Conservation (phyloP, 2,113 vertebrate genomes). For the Pollachius pollachius region DNA sequence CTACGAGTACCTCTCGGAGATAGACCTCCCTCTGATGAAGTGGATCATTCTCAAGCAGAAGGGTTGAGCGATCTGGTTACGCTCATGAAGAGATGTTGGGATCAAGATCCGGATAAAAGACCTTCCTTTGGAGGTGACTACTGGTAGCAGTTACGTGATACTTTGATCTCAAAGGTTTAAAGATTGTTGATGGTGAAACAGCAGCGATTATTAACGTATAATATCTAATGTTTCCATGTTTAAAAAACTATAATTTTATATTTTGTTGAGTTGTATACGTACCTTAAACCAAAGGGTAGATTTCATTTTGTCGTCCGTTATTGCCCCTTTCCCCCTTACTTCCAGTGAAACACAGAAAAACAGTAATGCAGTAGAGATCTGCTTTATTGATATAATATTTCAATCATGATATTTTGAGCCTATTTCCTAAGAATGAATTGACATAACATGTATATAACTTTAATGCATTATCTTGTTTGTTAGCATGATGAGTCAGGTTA, state of each 20-base stretch:
- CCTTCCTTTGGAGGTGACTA: constrained; percentile 21
- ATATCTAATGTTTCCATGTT: too few relatives aligned
- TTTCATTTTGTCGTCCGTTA: background rate
- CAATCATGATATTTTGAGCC: too few relatives aligned
- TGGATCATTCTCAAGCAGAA: background rate
- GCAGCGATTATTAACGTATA: too few relatives aligned
- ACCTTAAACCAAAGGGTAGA: background rate
- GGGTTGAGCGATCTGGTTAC: constrained; percentile 36
- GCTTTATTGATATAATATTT: too few relatives aligned
- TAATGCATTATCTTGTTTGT: too few relatives aligned
- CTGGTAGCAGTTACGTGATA: background rate
- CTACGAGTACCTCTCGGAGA: background rate
- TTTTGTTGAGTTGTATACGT: background rate
- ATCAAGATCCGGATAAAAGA: background rate
- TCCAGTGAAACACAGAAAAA: background rate
- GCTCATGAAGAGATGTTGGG: constrained; percentile 55
- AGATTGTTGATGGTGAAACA: too few relatives aligned
- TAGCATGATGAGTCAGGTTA: too few relatives aligned
- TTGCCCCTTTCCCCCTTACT: background rate
- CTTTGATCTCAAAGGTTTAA: too few relatives aligned
- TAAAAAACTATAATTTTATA: background rate
- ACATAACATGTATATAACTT: too few relatives aligned
- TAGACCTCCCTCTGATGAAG: background rate
- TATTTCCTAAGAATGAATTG: too few relatives aligned
- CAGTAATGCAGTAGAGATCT: background rate